Conservation (phyloP, 2,797 vertebrate genomes). For the Lacerta bilineata region DNA sequence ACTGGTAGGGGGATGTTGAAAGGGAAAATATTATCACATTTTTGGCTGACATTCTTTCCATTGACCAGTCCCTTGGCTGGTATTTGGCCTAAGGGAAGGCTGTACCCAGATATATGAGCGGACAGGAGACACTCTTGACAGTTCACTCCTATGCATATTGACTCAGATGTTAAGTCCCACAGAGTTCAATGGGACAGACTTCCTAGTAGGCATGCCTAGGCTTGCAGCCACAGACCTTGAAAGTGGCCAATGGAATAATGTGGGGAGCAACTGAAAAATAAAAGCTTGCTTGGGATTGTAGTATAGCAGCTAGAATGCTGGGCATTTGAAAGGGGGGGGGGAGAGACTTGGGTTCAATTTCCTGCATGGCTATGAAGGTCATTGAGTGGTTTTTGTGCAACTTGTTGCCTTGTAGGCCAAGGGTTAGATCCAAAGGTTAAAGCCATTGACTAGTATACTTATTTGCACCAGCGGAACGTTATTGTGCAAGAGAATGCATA, state of each 20-base stretch:
- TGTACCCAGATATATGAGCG: slow-evolving; percentile 53
- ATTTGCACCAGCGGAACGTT: too few relatives aligned
- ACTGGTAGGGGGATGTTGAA: slow-evolving; percentile 17
- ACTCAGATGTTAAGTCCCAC: neutral
- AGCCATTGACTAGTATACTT: too few relatives aligned
- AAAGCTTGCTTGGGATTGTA: neutral
- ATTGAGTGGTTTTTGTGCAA: neutral
- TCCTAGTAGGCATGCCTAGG: neutral
- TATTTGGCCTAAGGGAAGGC: slow-evolving; percentile 64
- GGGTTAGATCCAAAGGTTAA: too few relatives aligned
- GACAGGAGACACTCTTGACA: slow-evolving; percentile 57
- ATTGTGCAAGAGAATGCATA: too few relatives aligned
- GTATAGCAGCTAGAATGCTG: too few relatives aligned
- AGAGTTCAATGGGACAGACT: neutral
- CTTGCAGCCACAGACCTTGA: neutral
- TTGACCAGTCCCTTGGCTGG: slow-evolving; percentile 74
- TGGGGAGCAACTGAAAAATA: neutral
- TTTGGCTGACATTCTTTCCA: slow-evolving; percentile 79
- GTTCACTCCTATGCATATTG: neutral
- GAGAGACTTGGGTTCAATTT: neutral
- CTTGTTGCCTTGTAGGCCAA: neutral
- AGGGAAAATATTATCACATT: slow-evolving; percentile 64
- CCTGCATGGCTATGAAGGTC: neutral
- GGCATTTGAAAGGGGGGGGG: neutral
- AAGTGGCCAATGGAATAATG: neutral